Evolutionary conservation across 2,113 vertebrate species (phyloP).

Genomic region (Pseudorectes ferrugineus): DNA sequence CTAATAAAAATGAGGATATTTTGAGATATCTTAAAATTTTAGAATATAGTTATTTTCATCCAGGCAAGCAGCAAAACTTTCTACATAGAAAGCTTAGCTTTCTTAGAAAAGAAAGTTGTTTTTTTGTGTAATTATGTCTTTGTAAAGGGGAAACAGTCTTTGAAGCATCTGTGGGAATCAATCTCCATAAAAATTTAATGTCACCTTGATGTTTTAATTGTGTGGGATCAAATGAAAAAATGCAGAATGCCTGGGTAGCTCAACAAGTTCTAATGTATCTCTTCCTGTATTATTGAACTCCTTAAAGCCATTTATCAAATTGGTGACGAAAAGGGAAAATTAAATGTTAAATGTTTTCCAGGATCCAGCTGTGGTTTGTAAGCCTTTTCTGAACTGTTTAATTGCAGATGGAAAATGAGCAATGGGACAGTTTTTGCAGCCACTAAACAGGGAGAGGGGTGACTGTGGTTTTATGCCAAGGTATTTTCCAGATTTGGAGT

Average conservation of each 20-base stretch:
- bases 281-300: background rate
- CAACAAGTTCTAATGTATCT: background rate
- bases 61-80: background rate
- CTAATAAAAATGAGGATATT: background rate
- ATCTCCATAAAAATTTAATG: constrained; percentile 30
- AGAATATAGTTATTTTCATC: background rate
- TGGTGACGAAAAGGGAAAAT: background rate
- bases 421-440: background rate
- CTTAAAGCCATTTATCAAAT: background rate
- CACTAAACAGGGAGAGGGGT: background rate
- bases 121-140: background rate
- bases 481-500: background rate
- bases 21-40: background rate
- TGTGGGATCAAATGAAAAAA: constrained; percentile 14
- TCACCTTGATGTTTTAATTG: constrained; percentile 36
- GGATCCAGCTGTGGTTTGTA: background rate
- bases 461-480: background rate
- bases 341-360: background rate
- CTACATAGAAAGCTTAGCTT: background rate
- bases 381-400: background rate
- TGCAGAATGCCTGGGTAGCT: constrained; percentile 1
- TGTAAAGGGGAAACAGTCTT: background rate
- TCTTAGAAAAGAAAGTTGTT: background rate
- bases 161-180: constrained; percentile 16
- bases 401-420: background rate